Evolutionary conservation across 2,888 invertebrate species (phyloP).

Genomic region (Anorthoa munda): DNA sequence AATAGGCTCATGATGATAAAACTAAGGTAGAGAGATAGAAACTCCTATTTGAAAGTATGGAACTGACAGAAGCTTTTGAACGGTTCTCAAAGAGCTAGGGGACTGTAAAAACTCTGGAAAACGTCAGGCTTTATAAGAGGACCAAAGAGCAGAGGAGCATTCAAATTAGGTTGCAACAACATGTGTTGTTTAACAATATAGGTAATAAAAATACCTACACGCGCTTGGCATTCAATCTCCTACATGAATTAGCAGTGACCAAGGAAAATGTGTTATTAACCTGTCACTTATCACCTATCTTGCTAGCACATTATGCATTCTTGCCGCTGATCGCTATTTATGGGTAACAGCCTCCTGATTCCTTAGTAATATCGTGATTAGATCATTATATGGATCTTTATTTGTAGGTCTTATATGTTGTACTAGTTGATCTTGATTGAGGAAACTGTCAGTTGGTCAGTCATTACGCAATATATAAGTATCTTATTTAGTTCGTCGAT

Average conservation of each 20-base stretch:
- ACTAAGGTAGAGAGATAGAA: too few species aligned
- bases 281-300: conserved; percentile 15
- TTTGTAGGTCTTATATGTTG: not conserved
- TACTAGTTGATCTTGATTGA: not conserved
- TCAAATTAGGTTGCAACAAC: conserved; percentile 17
- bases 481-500: not conserved
- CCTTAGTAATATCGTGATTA: conserved; percentile 23
- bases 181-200: conserved; percentile 9
- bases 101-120: not conserved
- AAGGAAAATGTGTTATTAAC: conserved; percentile 39
- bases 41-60: not conserved
- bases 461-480: not conserved
- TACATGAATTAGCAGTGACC: conserved; percentile 8
- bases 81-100: not conserved
- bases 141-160: too few species aligned
- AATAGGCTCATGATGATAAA: too few species aligned
- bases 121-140: not conserved
- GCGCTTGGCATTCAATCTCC: conserved; percentile 3
- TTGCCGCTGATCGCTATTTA: conserved; percentile 14
- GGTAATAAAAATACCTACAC: conserved; percentile 24
- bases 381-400: not conserved
- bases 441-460: not conserved
- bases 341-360: conserved; percentile 19
- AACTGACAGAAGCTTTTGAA: not conserved
- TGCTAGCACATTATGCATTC: conserved; percentile 18